Conservation (phyloP, 2,888 invertebrate species). For the Harpalus rubripes region DNA sequence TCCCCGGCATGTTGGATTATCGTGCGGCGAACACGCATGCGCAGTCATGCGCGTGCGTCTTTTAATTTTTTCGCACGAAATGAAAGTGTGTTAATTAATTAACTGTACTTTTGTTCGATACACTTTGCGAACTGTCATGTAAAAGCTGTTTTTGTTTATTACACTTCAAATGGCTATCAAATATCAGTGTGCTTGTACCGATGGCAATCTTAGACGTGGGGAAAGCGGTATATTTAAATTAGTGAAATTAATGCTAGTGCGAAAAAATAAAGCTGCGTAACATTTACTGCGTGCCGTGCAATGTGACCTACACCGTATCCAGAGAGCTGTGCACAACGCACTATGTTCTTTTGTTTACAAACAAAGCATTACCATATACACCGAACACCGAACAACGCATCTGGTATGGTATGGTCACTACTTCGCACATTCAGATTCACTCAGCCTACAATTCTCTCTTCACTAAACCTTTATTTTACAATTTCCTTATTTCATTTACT, state of each 20-base stretch:
- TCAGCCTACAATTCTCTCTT: background rate
- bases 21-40: constrained; percentile 42
- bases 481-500: background rate
- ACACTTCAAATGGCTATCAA: constrained; percentile 67
- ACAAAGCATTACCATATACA: constrained; percentile 12
- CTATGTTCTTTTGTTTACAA: constrained; percentile 35
- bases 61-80: constrained; percentile 64
- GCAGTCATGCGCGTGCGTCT: constrained; percentile 42
- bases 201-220: constrained; percentile 66
- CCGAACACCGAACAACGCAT: background rate
- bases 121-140: constrained; percentile 67
- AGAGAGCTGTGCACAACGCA: background rate
- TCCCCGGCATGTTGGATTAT: constrained; percentile 12
- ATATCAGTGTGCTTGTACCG: constrained; percentile 67
- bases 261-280: constrained; percentile 67
- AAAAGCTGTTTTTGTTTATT: constrained; percentile 67
- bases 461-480: background rate
- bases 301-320: constrained; percentile 61
- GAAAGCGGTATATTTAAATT: constrained; percentile 67
- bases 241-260: constrained; percentile 66
- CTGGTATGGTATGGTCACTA: background rate
- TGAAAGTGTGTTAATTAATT: constrained; percentile 68
- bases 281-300: constrained; percentile 64
- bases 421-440: background rate
- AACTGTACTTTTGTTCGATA: constrained; percentile 67